Percentiles rank a stretch among this genome's conserved stretches.
Conservation (phyloP, 1,140 invertebrate species). For the Nasonia giraulti region DNA sequence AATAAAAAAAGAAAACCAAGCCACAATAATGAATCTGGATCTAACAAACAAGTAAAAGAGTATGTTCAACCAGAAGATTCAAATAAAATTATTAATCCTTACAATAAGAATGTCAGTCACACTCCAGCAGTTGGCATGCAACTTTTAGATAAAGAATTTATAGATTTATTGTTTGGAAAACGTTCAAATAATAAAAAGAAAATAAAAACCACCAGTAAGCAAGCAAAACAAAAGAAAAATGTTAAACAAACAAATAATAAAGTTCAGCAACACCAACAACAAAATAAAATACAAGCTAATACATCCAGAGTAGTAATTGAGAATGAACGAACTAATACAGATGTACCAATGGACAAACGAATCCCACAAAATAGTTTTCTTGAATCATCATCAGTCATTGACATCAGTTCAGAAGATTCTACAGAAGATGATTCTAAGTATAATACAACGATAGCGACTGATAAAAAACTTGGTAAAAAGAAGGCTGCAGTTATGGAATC, state of each 20-base stretch:
- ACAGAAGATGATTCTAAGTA: constrained; percentile 46
- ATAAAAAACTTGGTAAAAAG: constrained; percentile 37
- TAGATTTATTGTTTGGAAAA: neutral
- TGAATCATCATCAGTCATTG: constrained; percentile 36
- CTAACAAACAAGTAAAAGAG: neutral
- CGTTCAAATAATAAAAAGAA: neutral
- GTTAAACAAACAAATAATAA: neutral
- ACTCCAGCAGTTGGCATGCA: neutral
- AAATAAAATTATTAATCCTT: constrained; percentile 15
- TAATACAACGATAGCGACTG: constrained; percentile 29
- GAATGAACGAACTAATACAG: neutral
- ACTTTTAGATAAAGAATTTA: constrained; percentile 35
- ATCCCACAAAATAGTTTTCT: constrained; percentile 18
- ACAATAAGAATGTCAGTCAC: neutral
- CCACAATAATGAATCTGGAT: neutral
- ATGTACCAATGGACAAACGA: constrained; percentile 35
- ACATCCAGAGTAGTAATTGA: neutral
- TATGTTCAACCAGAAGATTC: neutral
- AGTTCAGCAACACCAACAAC: neutral
- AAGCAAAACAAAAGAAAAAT: neutral
- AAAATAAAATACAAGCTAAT: neutral
- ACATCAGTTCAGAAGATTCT: constrained; percentile 51
- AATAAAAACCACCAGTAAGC: neutral
- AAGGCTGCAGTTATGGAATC: constrained; percentile 5
- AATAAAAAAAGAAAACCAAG: constrained; percentile 12